Evolutionary conservation across 35 echinoderm and acorn worm genomes (phyloP).

Genomic region (Strongylocentrotus purpuratus): DNA sequence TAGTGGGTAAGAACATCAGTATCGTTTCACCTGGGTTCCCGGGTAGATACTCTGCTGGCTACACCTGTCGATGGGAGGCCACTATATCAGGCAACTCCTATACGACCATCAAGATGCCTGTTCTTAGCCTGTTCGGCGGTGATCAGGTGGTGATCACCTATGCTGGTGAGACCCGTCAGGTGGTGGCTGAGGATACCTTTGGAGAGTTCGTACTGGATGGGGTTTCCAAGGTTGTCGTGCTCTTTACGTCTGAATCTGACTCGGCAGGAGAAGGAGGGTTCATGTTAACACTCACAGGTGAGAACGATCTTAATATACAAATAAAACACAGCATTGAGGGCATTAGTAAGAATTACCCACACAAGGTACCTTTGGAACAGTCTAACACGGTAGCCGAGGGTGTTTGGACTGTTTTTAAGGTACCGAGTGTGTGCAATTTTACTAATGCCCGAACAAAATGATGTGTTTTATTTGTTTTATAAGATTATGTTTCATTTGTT

Average conservation of each 20-base stretch:
- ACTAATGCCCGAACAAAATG: too few relatives aligned
- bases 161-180: background rate
- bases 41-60: conserved; percentile 10
- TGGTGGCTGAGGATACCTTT: background rate
- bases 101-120: conserved; percentile 33
- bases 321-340: too few relatives aligned
- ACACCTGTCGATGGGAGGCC: conserved; percentile 35
- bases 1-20: conserved; percentile 29
- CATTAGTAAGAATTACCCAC: too few relatives aligned
- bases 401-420: too few relatives aligned
- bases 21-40: conserved; percentile 32
- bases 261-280: conserved; percentile 14
- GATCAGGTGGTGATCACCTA: background rate
- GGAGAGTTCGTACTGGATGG: background rate
- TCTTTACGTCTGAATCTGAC: background rate
- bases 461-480: too few relatives aligned
- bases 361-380: too few relatives aligned
- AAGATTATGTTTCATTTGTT: too few relatives aligned
- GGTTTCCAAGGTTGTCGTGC: conserved; percentile 8
- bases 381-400: too few relatives aligned
- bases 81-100: background rate
- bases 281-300: conserved; percentile 27
- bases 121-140: background rate
- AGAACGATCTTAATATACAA: too few relatives aligned
- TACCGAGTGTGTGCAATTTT: too few relatives aligned